Evolutionary conservation across 2,797 vertebrate species (phyloP).

Genomic region (Intellagama lesueurii): DNA sequence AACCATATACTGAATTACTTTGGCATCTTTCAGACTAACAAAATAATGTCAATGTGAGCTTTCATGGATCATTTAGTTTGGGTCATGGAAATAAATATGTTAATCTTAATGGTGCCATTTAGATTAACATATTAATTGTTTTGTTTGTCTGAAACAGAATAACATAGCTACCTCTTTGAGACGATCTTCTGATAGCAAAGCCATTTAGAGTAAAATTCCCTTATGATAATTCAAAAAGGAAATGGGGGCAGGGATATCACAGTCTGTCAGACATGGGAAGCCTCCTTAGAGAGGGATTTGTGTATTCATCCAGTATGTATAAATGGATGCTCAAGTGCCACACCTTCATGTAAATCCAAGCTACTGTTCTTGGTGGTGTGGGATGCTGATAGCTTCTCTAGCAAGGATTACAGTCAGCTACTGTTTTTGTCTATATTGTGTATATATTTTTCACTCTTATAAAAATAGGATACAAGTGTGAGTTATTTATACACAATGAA

Average conservation of each 20-base stretch:
- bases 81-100: no score
- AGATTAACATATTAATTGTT: no score
- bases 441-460: neutral
- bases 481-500: neutral
- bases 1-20: no score
- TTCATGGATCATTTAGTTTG: no score
- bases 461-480: neutral
- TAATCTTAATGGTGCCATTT: no score
- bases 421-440: neutral
- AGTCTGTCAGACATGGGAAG: neutral
- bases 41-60: no score
- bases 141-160: no score
- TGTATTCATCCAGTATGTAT: neutral
- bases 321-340: neutral
- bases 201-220: neutral
- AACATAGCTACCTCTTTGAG: no score
- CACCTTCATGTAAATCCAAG: neutral
- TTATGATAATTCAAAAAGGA: neutral
- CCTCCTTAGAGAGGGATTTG: neutral
- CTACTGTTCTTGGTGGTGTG: neutral
- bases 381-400: neutral
- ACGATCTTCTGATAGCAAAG: neutral
- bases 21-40: no score
- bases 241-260: neutral
- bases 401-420: neutral